Evolutionary conservation across 2,113 vertebrate species (phyloP).

Genomic region (Chaenogobius annularis): DNA sequence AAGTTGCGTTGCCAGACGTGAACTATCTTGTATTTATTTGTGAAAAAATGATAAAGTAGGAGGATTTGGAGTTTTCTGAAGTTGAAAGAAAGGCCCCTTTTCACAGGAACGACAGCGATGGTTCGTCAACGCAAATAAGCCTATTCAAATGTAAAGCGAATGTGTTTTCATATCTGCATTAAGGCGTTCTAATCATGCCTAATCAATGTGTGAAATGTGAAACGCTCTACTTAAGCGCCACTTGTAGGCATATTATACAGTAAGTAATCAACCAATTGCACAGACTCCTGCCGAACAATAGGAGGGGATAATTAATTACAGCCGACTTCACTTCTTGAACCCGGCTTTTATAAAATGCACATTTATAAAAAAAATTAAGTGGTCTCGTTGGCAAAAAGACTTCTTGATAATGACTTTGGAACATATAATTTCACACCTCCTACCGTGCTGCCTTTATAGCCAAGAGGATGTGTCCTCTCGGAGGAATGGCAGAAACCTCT

Average conservation of each 20-base stretch:
- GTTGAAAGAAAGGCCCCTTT: not conserved
- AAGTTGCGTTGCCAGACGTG: not conserved
- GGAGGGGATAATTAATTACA: constrained; percentile 15
- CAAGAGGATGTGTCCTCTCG: not conserved
- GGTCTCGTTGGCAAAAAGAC: not conserved
- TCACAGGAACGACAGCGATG: not conserved
- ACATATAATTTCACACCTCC: not conserved
- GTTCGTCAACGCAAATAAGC: not conserved
- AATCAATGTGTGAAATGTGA: not conserved
- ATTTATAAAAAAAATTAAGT: not conserved
- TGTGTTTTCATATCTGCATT: not conserved
- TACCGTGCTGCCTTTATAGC: not conserved
- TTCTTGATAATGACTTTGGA: not conserved
- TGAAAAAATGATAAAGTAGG: not conserved
- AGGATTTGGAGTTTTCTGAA: not conserved
- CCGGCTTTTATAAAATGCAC: constrained; percentile 6
- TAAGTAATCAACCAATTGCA: constrained; percentile 30
- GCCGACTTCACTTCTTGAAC: constrained; percentile 8
- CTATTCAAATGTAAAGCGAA: not conserved
- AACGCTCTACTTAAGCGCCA: not conserved
- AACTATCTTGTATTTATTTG: not conserved
- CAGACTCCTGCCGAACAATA: constrained; percentile 12
- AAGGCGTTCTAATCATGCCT: constrained; percentile 1
- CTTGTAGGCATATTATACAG: constrained; percentile 27
- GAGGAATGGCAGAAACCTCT: not conserved